Evolutionary conservation across 1,140 invertebrate species (phyloP), one percentile per base, ranked within the genome.

Genomic region (Philotrypesis tridentata): DNA sequence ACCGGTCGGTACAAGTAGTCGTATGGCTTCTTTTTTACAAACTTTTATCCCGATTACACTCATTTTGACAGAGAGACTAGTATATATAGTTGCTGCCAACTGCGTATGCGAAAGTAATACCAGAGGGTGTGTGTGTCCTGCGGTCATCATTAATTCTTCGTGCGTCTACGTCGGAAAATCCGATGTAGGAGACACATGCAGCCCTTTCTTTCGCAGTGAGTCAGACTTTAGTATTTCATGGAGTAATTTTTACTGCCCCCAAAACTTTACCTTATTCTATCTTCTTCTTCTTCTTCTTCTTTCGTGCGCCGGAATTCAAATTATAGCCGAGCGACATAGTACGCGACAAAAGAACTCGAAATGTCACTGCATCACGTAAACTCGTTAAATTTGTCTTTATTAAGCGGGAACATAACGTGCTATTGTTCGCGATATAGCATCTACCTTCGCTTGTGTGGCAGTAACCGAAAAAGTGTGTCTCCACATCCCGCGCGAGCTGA

Each of bases 291-390:
- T 27, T 73, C 29, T 29, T 21, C 29, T 60, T 74, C 43, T 60
- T n/a, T 55, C 43, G 48, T 48, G 17, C 48, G 48, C 17, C 31
- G 33, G 61, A 14, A 33, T 27, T 12, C 21, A n/a, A 65, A 77
- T 25, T 67, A 27, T n/a, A 14, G 12, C 9, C 48, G 17, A 70
- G 8, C 21, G 23, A 17, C 11, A 23, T 11, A 17, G 0, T 37
- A 12, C 14, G 11, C n/a, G 23, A 2, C 17, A 75, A 21, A n/a
- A 12, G 48, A 8, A 9, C 21, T 33, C 17, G 29, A 72, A 79
- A 79, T 23, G 68, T 71, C 78, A 14, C 55, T 43, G 21, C 12
- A 29, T 71, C 68, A 25, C 68, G 31, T 72, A 60, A 65, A 21
- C 65, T 60, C 6, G 48, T 67, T 65, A 65, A 0, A 27, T 9